Percentiles rank a stretch among this genome's conserved stretches.
phyloP scores from a whole-genome alignment of 2,888 invertebrate genomes.

The Dolomedes plantarius region DNA sequence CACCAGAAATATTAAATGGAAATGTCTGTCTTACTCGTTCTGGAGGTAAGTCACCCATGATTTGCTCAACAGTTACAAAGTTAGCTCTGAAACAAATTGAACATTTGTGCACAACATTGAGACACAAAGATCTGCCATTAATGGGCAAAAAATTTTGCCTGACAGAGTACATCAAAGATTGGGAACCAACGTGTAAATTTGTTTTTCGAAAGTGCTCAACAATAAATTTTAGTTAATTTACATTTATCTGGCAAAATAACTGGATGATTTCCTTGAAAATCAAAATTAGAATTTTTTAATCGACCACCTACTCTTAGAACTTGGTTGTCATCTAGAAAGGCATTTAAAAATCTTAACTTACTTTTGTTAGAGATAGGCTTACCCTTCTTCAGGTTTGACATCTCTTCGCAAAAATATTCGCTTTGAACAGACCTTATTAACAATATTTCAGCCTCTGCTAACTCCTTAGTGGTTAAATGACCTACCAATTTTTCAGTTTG shows the following conservation, averaged over 20 bases:
- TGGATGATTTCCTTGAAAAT: background rate
- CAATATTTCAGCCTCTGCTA: too few species aligned
- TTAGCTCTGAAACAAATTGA: background rate
- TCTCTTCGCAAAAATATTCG: background rate
- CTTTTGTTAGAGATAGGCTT: too few species aligned
- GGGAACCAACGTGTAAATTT: background rate
- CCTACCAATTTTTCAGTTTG: background rate
- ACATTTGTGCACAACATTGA: conserved; percentile 25
- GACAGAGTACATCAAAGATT: too few species aligned
- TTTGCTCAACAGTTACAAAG: too few species aligned
- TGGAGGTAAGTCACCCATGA: too few species aligned
- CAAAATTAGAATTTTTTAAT: background rate
- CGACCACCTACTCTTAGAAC: background rate
- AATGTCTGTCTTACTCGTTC: background rate
- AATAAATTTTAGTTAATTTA: too few species aligned
- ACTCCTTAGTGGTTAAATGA: background rate
- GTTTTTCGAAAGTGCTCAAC: too few species aligned
- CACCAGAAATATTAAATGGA: too few species aligned
- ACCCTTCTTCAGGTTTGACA: background rate
- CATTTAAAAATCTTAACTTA: too few species aligned
- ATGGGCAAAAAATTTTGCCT: too few species aligned
- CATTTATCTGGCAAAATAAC: background rate
- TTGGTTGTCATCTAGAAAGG: background rate
- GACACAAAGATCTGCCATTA: background rate
- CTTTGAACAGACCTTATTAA: too few species aligned